Base-by-base conservation (phyloP, 2,113 vertebrate species). In the Cyprinodon tularosa region DNA sequence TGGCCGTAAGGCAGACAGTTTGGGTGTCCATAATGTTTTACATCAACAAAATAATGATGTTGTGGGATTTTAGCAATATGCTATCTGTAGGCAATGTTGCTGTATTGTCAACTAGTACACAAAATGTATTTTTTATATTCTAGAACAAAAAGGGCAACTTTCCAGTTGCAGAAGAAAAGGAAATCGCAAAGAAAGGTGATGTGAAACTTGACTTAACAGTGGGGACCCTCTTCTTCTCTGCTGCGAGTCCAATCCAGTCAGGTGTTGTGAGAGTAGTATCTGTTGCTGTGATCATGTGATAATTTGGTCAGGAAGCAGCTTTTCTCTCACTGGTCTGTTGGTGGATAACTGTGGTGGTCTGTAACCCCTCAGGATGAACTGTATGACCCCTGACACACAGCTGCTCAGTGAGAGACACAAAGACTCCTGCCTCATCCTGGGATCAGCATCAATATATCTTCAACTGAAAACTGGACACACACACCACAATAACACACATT, bases 321-420 rank as follows among this genome's bases (percentile, higher is more conserved):
- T 68, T 72, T 75, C 10, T 45, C 14, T 50, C 4, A 53, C 14
- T 53, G 50, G 59, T n/a, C 44, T 69, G 48, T 22, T 68, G 68
- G 50, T 66, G 73, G 44, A 65, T 69, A 14, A 0, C 29, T 64
- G 70, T 29, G 45, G 42, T 53, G 39, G 29, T 65, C 70, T 67
- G 79, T 76, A 70, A 22, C 42, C 76, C 65, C 7, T 45, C n/a
- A 68, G 40, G 45, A 45, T 78, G 78, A 87, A 82, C 81, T 15
- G 36, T n/a, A 45, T 67, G 39, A 80, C 74, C 77, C 38, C 68
- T 45, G 22, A 61, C 13, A 65, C 76, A 73, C 80, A 84, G 83
- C 79, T 72, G 66, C 65, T 76, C 61, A 42, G 45, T 61, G 44
- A 5, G 57, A 82, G 70, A 76, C 74, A 74, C 73, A 50, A 29